Evolutionary conservation across 2,888 invertebrate genomes (phyloP).

Genomic region (Ophion obscuratus): DNA sequence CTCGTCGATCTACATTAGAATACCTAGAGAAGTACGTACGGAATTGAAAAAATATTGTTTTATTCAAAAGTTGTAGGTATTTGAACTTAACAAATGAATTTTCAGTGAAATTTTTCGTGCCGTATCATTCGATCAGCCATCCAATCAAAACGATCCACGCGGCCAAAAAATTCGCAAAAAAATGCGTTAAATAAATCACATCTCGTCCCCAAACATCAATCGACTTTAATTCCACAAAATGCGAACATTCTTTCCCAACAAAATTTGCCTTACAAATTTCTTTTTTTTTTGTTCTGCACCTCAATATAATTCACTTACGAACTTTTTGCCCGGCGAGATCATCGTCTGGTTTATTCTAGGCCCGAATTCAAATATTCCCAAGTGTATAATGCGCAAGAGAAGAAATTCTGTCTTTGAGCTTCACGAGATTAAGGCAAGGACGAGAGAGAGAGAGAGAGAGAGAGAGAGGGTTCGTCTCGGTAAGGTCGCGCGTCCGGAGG

Average conservation of each 20-base stretch:
- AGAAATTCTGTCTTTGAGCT: slow-evolving; percentile 23
- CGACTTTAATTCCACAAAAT: too few relatives aligned
- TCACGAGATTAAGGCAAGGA: slow-evolving; percentile 19
- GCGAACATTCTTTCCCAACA: neutral
- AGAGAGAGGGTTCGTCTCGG: neutral
- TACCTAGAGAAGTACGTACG: too few relatives aligned
- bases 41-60: too few relatives aligned
- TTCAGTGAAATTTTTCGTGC: too few relatives aligned
- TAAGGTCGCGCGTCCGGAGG: slow-evolving; percentile 18
- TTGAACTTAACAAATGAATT: too few relatives aligned
- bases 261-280: neutral
- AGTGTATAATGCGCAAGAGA: neutral
- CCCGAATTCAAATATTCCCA: neutral
- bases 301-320: neutral
- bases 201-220: too few relatives aligned
- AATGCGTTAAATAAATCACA: too few relatives aligned
- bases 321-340: neutral
- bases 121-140: too few relatives aligned
- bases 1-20: too few relatives aligned
- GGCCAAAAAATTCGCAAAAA: too few relatives aligned
- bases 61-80: too few relatives aligned
- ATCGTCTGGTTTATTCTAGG: neutral
- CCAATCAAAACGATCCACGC: too few relatives aligned
- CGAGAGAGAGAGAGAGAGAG: neutral
- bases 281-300: neutral